Conservation (phyloP, 2,113 vertebrate species). For the Chloebia gouldiae region DNA sequence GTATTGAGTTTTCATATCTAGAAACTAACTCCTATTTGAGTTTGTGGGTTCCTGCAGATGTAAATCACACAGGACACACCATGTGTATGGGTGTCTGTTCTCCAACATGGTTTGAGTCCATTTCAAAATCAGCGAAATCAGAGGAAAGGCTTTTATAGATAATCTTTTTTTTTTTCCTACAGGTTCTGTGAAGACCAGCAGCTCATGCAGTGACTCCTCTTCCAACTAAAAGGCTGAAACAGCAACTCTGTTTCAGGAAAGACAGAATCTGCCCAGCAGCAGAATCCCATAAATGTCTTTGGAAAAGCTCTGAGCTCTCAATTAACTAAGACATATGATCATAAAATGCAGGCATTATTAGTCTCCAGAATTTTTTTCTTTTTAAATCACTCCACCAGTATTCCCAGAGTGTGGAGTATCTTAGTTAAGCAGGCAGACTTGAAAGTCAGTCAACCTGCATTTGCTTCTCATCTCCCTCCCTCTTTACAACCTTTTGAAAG, state of each 20-base stretch:
- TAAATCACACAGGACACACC: neutral
- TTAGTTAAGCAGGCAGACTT: neutral
- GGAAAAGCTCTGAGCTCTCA: neutral
- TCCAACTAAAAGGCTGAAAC: neutral
- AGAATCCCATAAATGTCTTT: neutral
- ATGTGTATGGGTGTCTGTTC: fast-evolving
- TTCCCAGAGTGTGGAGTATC: neutral
- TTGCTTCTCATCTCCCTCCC: neutral
- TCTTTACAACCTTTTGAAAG: neutral
- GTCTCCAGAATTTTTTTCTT: neutral
- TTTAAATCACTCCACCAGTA: neutral
- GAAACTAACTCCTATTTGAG: neutral
- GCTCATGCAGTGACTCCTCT: neutral
- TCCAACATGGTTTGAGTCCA: neutral
- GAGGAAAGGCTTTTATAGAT: neutral
- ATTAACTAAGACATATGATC: neutral
- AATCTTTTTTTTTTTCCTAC: neutral
- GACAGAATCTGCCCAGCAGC: neutral
- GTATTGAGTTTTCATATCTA: neutral
- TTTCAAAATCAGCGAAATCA: neutral
- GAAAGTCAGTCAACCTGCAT: neutral
- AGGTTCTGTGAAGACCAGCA: neutral
- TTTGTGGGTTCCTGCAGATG: neutral
- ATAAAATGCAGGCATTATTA: neutral
- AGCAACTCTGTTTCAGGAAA: neutral